Percentiles rank a stretch among this genome's conserved stretches.
Conservation (phyloP, 2,888 invertebrate species). For the Oscheius myriophilus region DNA sequence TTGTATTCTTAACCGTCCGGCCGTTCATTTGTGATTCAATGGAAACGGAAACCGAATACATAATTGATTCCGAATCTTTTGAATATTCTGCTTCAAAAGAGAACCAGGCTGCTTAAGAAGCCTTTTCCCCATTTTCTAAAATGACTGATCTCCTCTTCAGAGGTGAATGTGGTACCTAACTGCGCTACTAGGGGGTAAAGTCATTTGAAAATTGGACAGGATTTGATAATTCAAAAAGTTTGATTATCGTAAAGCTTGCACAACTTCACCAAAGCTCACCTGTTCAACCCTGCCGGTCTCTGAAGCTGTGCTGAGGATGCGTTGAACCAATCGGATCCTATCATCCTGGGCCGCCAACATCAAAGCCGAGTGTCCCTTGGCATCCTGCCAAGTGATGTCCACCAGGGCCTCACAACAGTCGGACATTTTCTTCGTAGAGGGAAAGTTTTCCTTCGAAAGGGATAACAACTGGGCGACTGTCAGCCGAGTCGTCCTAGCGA, state of each 20-base stretch:
- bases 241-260: background rate
- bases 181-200: background rate
- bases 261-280: too few species aligned
- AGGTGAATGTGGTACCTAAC: background rate
- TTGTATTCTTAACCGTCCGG: too few species aligned
- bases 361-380: conserved; percentile 49
- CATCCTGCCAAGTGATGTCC: conserved; percentile 53
- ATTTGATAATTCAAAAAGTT: background rate
- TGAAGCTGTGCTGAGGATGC: conserved; percentile 45
- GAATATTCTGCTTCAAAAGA: too few species aligned
- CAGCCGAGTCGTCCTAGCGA: conserved; percentile 1
- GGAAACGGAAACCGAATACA: too few species aligned
- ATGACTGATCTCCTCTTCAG: background rate
- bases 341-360: conserved; percentile 54
- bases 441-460: background rate
- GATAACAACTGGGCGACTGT: background rate
- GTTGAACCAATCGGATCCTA: conserved; percentile 45
- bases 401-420: conserved; percentile 22
- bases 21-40: too few species aligned
- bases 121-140: too few species aligned
- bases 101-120: too few species aligned
- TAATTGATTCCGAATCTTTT: too few species aligned
- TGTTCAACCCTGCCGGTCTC: conserved; percentile 47
- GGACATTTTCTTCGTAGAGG: conserved; percentile 5
- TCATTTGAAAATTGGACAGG: background rate